Conservation (phyloP, 1,140 invertebrate species). For the Drosophila parabipectinata region DNA sequence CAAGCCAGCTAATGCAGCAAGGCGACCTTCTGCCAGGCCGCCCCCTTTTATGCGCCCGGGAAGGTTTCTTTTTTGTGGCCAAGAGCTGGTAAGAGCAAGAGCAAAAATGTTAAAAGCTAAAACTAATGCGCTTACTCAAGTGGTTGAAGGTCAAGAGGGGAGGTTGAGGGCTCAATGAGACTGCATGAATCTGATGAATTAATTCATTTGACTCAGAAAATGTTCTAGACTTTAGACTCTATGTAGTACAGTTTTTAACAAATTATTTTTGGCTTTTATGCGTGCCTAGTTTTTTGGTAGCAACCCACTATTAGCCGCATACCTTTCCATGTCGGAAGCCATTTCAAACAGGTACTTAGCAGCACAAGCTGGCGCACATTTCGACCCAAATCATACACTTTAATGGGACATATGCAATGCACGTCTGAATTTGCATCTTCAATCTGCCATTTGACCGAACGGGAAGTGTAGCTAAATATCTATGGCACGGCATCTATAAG, state of each 20-base stretch:
- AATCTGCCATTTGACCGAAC: constrained; percentile 62
- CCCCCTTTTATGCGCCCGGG: background rate
- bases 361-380: background rate
- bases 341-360: constrained; percentile 51
- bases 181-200: background rate
- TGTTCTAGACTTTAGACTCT: no score
- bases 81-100: constrained; percentile 48
- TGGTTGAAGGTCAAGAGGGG: constrained; percentile 4
- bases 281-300: background rate
- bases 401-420: constrained; percentile 63
- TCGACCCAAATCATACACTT: constrained; percentile 36
- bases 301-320: constrained; percentile 7
- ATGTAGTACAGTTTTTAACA: no score
- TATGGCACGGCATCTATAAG: constrained; percentile 65
- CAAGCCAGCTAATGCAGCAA: constrained; percentile 69
- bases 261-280: background rate
- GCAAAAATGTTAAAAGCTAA: constrained; percentile 58
- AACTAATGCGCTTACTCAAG: constrained; percentile 48
- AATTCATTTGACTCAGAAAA: background rate
- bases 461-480: constrained; percentile 58
- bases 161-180: constrained; percentile 1
- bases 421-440: constrained; percentile 67
- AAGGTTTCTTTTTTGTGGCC: constrained; percentile 41
- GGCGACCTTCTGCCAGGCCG: constrained; percentile 49
- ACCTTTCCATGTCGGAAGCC: constrained; percentile 56